These are phyloP conservation scores for Lasioglossum morio DNA, from an alignment of 2,888 invertebrate genomes.

Conservation along the genomic window DNA sequence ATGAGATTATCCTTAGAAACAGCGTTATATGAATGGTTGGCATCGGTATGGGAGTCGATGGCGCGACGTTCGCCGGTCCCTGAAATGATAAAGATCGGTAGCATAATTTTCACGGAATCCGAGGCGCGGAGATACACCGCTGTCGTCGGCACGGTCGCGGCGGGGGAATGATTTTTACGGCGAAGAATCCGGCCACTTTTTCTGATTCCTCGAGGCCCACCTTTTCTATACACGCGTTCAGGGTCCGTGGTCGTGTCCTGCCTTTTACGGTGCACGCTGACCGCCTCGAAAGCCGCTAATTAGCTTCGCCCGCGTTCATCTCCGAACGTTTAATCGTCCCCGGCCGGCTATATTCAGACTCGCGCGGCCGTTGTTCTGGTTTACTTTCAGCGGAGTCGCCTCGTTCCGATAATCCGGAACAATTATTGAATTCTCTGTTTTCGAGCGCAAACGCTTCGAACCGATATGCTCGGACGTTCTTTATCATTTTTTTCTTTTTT, in stretches of 20 bases:
- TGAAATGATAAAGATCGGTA: constrained; percentile 9
- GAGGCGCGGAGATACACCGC: constrained; percentile 11
- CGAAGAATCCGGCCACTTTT: constrained; percentile 65
- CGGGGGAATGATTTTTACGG: constrained; percentile 64
- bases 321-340: constrained; percentile 64
- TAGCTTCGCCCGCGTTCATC: constrained; percentile 68
- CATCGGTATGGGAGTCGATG: not conserved
- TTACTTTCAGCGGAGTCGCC: constrained; percentile 22
- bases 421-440: constrained; percentile 1
- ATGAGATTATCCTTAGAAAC: too few relatives aligned
- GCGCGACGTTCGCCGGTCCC: not conserved
- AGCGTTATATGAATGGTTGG: not conserved
- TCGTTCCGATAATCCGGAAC: not conserved
- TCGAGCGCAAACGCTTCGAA: not conserved
- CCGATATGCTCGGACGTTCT: not conserved
- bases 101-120: constrained; percentile 36
- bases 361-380: constrained; percentile 27
- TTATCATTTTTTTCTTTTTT: too few relatives aligned
- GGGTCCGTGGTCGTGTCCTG: constrained; percentile 61
- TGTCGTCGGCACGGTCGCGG: constrained; percentile 2
- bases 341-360: constrained; percentile 50
- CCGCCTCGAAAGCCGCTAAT: constrained; percentile 69
- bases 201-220: constrained; percentile 53
- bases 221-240: constrained; percentile 45
- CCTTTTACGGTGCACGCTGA: constrained; percentile 68